Evolutionary conservation across 1,140 invertebrate species (phyloP), one percentile per base, ranked within the genome.

Genomic region (Sweltsa coloradensis): DNA sequence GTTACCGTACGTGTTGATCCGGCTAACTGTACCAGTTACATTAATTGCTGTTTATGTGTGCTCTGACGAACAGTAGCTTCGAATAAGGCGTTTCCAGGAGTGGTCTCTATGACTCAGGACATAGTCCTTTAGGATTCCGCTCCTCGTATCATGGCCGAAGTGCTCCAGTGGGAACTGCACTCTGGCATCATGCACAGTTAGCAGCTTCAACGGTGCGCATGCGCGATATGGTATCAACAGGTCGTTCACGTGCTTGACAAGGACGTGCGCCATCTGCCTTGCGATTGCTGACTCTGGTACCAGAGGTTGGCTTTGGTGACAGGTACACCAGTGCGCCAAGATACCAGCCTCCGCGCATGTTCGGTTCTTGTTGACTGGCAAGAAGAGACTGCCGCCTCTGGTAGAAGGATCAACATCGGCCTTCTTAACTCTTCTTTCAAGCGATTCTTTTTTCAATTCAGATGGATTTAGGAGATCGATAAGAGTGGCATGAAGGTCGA

Each of bases 251-350:
- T 80, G 62, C 0, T 63, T 54, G 0, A 85, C 65, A 3, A 84
- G 55, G 51, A 73, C 72, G 0, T 64, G 56, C 0, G 48, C 26
- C 21, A 24, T 24, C 19, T 13, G 13, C 36, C n/a, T 27, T 2
- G 21, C 21, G 3, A 3, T n/a, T n/a, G 16, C 25, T 34, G 18
- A 27, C n/a, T 43, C 40, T 43, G 26, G 18, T 5, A 18, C 22
- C 14, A 43, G 2, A n/a, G 25, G 1, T 34, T 61, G 59, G 7
- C 69, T 73, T 45, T 71, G 70, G 50, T 84, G 76, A 56, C 89
- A 94, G 13, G 83, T 83, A 57, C 89, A 94, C 79, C 83, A 92
- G 55, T 90, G 82, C 24, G 79, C 75, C 1, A 79, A 73, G 29
- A 94, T 88, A 0, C 69, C 75, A 0, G 88, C 87, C 40, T 69